Evolutionary conservation across 2,888 invertebrate genomes (phyloP), one percentile per base, ranked within the genome.

Genomic region (Trypoxylon attenuatum): DNA sequence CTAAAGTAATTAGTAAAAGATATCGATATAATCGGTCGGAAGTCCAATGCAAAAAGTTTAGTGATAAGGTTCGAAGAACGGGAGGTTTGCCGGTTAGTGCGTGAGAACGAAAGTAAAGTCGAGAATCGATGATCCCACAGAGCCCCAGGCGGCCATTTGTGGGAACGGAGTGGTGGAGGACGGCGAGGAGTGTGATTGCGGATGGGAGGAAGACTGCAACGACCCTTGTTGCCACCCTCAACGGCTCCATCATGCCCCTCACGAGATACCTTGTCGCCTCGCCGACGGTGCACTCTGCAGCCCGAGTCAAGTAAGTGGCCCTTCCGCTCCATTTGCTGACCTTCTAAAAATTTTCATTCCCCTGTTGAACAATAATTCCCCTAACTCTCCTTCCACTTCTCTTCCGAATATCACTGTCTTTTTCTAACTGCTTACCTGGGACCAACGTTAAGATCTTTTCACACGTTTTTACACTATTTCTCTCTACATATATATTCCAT

Each of bases 121-220:
- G 62, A 67, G 68, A 75, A 77, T 75, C 71, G 69, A 75, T 78
- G 65, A 66, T 65, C 60, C 83, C 87, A 4, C 88, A 95, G 97
- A 96, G 85, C 94, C 95, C 22, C 95, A 96, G 86, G 93, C 93
- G 58, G 94, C 98, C 0, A 96, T 98, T 84, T 99, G 99, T 88
- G 99, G 99, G 54, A 99, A 99, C 87, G 96, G 97, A 23, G 96
- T 99, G 43, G 96, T 96, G 39, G 99, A 99, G 86, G 93, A 93
- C 51, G 96, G 94, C 15, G 99, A 99, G 88, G 94, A 98, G 87
- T 99, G 99, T 86, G 99, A 99, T 88, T 99, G 98, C 87, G 99
- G 98, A 53, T 97, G 96, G 96, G 96, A 95, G 80, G 95, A 96
- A 79, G 97, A 98, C 84, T 98, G 98, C 87, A 92, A 93, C 57